Evolutionary conservation across 2,888 invertebrate species (phyloP).

Genomic region (Chrysomela aeneicollis): DNA sequence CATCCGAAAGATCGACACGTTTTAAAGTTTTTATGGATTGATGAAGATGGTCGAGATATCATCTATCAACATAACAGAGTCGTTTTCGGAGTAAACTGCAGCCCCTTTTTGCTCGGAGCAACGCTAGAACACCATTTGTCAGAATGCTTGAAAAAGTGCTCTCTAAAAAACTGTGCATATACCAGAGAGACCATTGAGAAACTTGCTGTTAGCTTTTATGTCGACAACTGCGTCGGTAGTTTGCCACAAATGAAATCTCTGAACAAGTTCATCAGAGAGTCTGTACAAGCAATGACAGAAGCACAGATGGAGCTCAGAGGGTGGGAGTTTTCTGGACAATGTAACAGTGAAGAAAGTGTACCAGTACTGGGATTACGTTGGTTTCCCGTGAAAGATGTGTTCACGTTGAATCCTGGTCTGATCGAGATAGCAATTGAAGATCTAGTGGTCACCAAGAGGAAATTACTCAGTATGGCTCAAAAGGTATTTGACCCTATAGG

Average conservation of each 20-base stretch:
- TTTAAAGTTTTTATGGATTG: slow-evolving; percentile 26
- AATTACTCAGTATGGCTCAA: slow-evolving; percentile 27
- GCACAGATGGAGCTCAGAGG: slow-evolving; percentile 29
- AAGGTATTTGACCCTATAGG: slow-evolving; percentile 34
- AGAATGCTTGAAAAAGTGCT: slow-evolving; percentile 16
- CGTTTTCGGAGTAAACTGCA: slow-evolving; percentile 34
- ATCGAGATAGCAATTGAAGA: neutral
- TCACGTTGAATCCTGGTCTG: slow-evolving; percentile 14
- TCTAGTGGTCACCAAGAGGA: slow-evolving; percentile 24
- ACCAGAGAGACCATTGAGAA: slow-evolving; percentile 16
- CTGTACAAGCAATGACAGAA: slow-evolving; percentile 19
- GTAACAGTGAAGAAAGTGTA: neutral
- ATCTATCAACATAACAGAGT: slow-evolving; percentile 27
- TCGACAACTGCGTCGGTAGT: slow-evolving; percentile 32
- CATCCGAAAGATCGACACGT: slow-evolving; percentile 22
- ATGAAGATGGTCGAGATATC: slow-evolving; percentile 12
- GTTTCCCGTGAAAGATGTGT: slow-evolving; percentile 22
- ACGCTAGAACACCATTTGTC: slow-evolving; percentile 31
- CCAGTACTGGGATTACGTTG: slow-evolving; percentile 28
- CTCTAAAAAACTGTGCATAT: slow-evolving; percentile 9
- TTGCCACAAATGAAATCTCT: slow-evolving; percentile 14
- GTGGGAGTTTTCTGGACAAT: slow-evolving; percentile 13
- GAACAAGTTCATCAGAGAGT: slow-evolving; percentile 24
- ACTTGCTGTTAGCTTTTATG: slow-evolving; percentile 27
- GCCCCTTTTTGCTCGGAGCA: slow-evolving; percentile 35